Evolutionary conservation across 1,140 invertebrate species (phyloP).

Genomic region (Cryptotermes secundus): DNA sequence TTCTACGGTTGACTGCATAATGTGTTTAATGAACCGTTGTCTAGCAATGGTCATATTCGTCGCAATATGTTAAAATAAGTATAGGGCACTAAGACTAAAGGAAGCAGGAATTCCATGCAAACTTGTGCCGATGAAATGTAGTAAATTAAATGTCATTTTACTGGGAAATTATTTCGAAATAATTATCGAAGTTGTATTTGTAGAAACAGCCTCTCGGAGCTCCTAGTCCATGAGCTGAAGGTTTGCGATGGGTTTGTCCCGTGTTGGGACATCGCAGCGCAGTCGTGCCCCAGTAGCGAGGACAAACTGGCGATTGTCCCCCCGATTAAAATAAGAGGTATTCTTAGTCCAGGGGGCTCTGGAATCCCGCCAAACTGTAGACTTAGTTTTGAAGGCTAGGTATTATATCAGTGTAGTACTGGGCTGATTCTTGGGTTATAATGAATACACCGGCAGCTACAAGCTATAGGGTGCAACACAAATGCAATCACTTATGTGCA

Average conservation of each 20-base stretch:
- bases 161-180: background rate
- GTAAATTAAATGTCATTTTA: background rate
- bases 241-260: background rate
- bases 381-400: background rate
- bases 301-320: background rate
- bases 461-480: too few species aligned
- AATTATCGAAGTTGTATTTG: background rate
- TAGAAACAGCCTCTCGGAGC: background rate
- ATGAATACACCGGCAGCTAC: background rate
- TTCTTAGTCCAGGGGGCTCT: conserved; percentile 17
- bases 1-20: too few species aligned
- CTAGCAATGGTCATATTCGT: too few species aligned
- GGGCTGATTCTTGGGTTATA: background rate
- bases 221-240: background rate
- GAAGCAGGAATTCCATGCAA: background rate
- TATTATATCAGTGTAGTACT: background rate
- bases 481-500: too few species aligned
- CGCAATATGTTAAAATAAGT: too few species aligned
- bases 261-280: background rate
- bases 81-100: background rate
- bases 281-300: background rate
- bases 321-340: background rate
- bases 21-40: too few species aligned
- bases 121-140: background rate
- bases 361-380: conserved; percentile 13